A percentile compares a stretch with the other conserved stretches of the same genome.
phyloP scores from a whole-genome alignment of 37 sponge, comb jelly and placozoan species.

The Eunapius fragilis region DNA sequence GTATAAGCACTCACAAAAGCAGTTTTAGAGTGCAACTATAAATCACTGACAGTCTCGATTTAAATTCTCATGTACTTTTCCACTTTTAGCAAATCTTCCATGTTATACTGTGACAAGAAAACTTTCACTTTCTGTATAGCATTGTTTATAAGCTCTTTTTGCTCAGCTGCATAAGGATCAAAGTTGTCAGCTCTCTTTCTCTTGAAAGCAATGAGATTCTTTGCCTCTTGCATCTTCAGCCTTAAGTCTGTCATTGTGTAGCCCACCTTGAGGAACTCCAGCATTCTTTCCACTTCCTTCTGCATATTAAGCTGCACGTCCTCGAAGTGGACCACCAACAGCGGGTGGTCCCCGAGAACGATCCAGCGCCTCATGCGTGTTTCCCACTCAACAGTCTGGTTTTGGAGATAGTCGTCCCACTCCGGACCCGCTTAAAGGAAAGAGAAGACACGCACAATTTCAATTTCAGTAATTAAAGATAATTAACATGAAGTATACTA shows the following conservation, averaged over 20 bases:
- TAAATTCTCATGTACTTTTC: not conserved
- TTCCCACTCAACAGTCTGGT: slow-evolving; percentile 16
- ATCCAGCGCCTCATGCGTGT: slow-evolving; percentile 31
- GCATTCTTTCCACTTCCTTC: slow-evolving; percentile 38
- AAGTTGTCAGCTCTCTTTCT: not conserved
- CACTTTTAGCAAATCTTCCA: not conserved
- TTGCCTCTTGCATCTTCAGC: slow-evolving; percentile 1
- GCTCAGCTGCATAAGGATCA: slow-evolving; percentile 39
- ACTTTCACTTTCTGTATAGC: not conserved
- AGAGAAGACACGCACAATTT: no score
- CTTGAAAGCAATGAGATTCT: not conserved
- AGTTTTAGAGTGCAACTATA: no score
- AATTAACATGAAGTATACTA: not conserved
- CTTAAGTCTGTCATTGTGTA: slow-evolving; percentile 35
- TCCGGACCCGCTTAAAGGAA: not conserved
- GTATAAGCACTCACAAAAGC: no score
- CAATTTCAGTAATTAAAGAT: no score
- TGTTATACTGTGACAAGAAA: not conserved
- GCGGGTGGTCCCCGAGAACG: not conserved
- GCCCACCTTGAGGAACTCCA: slow-evolving; percentile 33
- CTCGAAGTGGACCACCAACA: slow-evolving; percentile 55
- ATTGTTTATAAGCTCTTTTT: not conserved
- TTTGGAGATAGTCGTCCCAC: slow-evolving; percentile 34
- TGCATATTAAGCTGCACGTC: slow-evolving; percentile 22
- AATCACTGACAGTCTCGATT: no score